phyloP scores from a whole-genome alignment of 2,888 invertebrate species.

The Tribolium freemani region DNA sequence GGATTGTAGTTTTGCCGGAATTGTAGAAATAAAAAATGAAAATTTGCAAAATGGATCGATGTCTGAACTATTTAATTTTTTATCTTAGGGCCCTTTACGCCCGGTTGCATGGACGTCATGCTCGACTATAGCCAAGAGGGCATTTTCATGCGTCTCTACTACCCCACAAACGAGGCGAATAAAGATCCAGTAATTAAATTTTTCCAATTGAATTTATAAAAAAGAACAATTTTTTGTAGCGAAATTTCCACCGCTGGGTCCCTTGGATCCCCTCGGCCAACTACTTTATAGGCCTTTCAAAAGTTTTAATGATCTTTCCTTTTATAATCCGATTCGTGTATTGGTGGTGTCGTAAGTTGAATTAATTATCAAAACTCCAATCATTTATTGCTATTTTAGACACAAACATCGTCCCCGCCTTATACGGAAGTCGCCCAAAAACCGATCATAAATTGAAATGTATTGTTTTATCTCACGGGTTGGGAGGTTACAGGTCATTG shows the following conservation, averaged over 20 bases:
- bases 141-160: constrained; percentile 72
- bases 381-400: neutral
- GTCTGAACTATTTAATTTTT: neutral
- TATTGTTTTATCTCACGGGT: constrained; percentile 76
- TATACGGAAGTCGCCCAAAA: constrained; percentile 69
- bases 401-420: constrained; percentile 67
- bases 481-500: constrained; percentile 74
- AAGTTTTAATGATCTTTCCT: constrained; percentile 64
- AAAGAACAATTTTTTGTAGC: constrained; percentile 63
- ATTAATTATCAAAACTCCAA: neutral
- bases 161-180: constrained; percentile 69
- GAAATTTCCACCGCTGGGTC: constrained; percentile 69
- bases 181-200: constrained; percentile 63
- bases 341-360: constrained; percentile 62
- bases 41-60: too few relatives aligned
- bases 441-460: constrained; percentile 69
- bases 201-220: too few relatives aligned
- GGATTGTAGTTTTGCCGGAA: too few relatives aligned
- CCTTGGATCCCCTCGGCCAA: constrained; percentile 71
- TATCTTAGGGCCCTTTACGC: constrained; percentile 1
- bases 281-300: constrained; percentile 71
- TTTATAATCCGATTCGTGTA: constrained; percentile 61
- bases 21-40: too few relatives aligned
- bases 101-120: constrained; percentile 73
- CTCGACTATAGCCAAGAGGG: constrained; percentile 70